A percentile compares a stretch with the other conserved stretches of the same genome.
Evolutionary conservation across 2,113 vertebrate species (phyloP).

Genomic region (Vidua chalybeata): DNA sequence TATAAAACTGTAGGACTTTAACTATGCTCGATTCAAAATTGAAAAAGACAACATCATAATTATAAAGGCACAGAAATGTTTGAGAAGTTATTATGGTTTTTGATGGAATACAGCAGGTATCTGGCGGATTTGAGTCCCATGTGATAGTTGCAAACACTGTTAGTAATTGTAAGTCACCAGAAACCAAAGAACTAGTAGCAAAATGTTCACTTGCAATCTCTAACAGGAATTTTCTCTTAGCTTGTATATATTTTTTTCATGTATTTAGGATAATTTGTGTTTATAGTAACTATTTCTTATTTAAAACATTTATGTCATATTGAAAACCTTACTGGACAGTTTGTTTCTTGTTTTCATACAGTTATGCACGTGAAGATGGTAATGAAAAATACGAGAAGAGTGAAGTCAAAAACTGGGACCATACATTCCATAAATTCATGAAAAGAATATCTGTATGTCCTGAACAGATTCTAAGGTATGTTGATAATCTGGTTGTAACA

Average conservation of each 20-base stretch:
- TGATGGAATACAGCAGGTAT: background rate
- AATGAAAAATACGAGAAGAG: constrained; percentile 82
- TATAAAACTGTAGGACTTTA: background rate
- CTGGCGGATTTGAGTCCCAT: background rate
- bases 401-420: constrained; percentile 72
- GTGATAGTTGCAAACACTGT: background rate
- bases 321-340: background rate
- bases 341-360: constrained; percentile 12
- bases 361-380: constrained; percentile 45
- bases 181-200: background rate
- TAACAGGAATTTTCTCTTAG: background rate
- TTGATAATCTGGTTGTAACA: background rate
- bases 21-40: background rate
- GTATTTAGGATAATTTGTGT: background rate
- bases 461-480: constrained; percentile 82
- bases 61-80: background rate
- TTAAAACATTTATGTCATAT: background rate
- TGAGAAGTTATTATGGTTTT: background rate
- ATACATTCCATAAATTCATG: constrained; percentile 81
- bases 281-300: background rate
- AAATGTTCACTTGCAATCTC: background rate
- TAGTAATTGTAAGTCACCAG: background rate
- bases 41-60: background rate
- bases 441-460: constrained; percentile 81
- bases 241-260: background rate